A percentile compares a stretch with the other conserved stretches of the same genome.
These are phyloP conservation scores for Pachydiplax longipennis DNA, from an alignment of 2,888 invertebrate genomes.

Conservation along the genomic window DNA sequence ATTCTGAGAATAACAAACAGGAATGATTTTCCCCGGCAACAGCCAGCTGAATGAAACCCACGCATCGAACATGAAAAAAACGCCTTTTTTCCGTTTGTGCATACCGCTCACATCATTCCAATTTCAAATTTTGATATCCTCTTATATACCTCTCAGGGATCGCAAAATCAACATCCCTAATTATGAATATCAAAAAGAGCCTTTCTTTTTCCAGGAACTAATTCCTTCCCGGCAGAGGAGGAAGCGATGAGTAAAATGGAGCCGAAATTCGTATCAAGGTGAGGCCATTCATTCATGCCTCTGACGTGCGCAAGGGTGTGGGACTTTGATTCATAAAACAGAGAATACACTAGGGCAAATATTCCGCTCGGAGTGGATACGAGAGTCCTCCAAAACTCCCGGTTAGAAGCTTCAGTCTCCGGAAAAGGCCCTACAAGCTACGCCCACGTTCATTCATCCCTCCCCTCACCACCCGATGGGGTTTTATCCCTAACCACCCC, in stretches of 20 bases:
- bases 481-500: background rate
- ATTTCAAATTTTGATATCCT: too few relatives aligned
- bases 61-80: too few relatives aligned
- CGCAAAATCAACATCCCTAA: too few relatives aligned
- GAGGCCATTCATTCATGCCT: background rate
- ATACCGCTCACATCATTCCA: too few relatives aligned
- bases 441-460: slow-evolving; percentile 17
- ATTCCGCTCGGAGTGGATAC: background rate
- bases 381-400: background rate
- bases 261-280: background rate
- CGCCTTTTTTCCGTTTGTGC: too few relatives aligned
- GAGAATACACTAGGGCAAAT: background rate
- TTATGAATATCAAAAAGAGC: background rate
- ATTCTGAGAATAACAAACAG: too few relatives aligned
- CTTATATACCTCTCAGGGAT: too few relatives aligned
- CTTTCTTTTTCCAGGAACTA: background rate
- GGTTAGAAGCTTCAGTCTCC: background rate
- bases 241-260: background rate
- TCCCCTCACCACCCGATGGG: background rate
- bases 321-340: background rate
- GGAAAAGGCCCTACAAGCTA: background rate
- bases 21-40: too few relatives aligned
- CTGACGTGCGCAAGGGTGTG: background rate
- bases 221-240: background rate
- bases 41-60: too few relatives aligned